A percentile compares a stretch with the other conserved stretches of the same genome.
These are phyloP conservation scores for Elysia crispata DNA, from an alignment of 2,888 invertebrate species.

Conservation along the genomic window DNA sequence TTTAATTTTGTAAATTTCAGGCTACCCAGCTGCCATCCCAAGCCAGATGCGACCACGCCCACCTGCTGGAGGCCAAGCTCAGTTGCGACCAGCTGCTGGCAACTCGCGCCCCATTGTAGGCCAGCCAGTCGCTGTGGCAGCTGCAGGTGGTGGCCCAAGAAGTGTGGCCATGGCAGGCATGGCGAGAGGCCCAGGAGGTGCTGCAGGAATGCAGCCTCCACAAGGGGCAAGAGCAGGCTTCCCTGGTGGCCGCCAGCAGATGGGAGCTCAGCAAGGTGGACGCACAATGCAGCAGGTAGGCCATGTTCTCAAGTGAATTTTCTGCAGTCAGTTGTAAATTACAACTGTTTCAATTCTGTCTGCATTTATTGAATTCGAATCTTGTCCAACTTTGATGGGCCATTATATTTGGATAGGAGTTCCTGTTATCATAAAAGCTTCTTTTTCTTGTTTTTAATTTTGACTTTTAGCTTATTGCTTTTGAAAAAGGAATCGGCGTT, in stretches of 20 bases:
- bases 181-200: conserved; percentile 27
- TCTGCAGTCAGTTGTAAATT: too few relatives aligned
- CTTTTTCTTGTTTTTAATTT: too few relatives aligned
- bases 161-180: conserved; percentile 51
- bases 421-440: too few relatives aligned
- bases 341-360: too few relatives aligned
- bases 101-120: conserved; percentile 90
- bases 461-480: too few relatives aligned
- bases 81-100: conserved; percentile 63
- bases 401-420: too few relatives aligned
- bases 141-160: conserved; percentile 40
- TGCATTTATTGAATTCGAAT: too few relatives aligned
- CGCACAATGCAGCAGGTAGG: conserved; percentile 42
- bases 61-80: conserved; percentile 50
- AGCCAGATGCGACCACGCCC: conserved; percentile 43
- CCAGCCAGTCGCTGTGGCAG: conserved; percentile 60
- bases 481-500: too few relatives aligned
- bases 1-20: conserved; percentile 36
- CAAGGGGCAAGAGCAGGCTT: conserved; percentile 38
- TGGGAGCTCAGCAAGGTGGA: conserved; percentile 31
- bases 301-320: too few relatives aligned
- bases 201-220: conserved; percentile 37
- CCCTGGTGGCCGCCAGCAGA: conserved; percentile 19
- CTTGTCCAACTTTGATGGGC: too few relatives aligned
- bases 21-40: conserved; percentile 60